Base-by-base conservation (phyloP, 2,113 vertebrate genomes). In the Pelecanoides urinatrix region DNA sequence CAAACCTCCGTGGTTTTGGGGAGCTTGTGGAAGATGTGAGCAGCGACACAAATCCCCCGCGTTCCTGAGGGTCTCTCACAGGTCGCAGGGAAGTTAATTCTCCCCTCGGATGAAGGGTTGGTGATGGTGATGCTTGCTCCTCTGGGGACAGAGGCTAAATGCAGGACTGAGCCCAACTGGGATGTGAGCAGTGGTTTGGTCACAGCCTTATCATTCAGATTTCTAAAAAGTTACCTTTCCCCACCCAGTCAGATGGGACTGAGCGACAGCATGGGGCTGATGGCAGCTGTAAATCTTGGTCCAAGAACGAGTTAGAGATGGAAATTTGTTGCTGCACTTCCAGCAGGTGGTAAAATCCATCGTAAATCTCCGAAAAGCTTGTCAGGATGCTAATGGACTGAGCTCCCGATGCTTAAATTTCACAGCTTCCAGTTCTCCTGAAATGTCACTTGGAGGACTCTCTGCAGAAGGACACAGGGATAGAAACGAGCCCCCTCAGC, bases 351-450 rank as follows among this genome's bases (percentile, higher is more conserved):
- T 94, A 93, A 96, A 95, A 90, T 86, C 92, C 82, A 34, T 17
- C 68, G 91, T 97, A 96, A 96, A 97, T 95, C 96, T 97, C 94
- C 22, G 66, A 17, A 38, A 72, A 86, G 26, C 92, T 79, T 88
- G 82, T 94, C 96, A 96, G 79, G 95, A 88, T 40, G 36, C 78
- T 96, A 93, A 97, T 93, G 94, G 95, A 92, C 92, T 65, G 88
- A 90, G 66, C 78, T 90, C 95, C 70, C 0, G 8, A 92, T 26
- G 84, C 90, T 87, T 77, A 87, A 75, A 93, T 96, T 93, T 95
- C 96, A 95, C 78, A 88, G 95, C 82, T 79, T 65, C 92, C 75
- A 47, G 61, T 34, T 68, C 78, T 78, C 82, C 86, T 14, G 25
- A 79, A 96, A 95, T 93, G 95, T 95, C 96, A 94, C 67, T 47